Conservation (phyloP, 2,888 invertebrate genomes). For the Smittia sp. region DNA sequence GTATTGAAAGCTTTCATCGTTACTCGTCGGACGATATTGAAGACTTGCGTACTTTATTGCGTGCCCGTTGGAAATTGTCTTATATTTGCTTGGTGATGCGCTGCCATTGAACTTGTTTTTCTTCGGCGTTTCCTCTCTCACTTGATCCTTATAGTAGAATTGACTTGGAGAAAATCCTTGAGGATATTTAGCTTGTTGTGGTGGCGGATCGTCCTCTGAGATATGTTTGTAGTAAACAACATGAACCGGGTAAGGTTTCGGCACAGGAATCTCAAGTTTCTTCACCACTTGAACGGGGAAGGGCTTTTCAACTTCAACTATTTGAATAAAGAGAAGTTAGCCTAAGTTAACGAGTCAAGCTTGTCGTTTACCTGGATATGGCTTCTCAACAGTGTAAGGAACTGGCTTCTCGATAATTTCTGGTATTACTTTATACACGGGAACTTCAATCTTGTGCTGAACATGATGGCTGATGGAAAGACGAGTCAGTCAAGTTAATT, state of each 20-base stretch:
- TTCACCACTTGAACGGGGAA: constrained; percentile 74
- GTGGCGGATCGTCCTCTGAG: constrained; percentile 54
- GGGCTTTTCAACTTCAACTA: constrained; percentile 68
- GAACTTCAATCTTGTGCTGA: constrained; percentile 69
- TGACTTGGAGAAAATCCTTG: no score
- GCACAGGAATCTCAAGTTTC: constrained; percentile 67
- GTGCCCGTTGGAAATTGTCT: no score
- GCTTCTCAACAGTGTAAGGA: constrained; percentile 71
- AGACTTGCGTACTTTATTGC: no score
- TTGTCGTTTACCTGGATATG: constrained; percentile 49
- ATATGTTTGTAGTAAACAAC: constrained; percentile 72
- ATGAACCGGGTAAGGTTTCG: constrained; percentile 72
- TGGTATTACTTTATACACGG: constrained; percentile 70
- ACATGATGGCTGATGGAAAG: constrained; percentile 52
- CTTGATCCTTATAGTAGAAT: no score
- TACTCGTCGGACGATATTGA: no score
- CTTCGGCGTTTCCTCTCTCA: no score
- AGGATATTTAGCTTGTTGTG: no score
- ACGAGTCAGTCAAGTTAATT: neutral
- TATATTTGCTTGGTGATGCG: no score
- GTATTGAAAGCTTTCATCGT: no score
- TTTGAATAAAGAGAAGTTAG: neutral
- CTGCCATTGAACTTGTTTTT: no score
- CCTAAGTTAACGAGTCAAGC: neutral
- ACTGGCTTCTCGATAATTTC: constrained; percentile 71